Percentiles rank a stretch among this genome's conserved stretches.
These are phyloP conservation scores for Macquaria australasica DNA, from an alignment of 2,113 vertebrate species.

Conservation along the genomic window DNA sequence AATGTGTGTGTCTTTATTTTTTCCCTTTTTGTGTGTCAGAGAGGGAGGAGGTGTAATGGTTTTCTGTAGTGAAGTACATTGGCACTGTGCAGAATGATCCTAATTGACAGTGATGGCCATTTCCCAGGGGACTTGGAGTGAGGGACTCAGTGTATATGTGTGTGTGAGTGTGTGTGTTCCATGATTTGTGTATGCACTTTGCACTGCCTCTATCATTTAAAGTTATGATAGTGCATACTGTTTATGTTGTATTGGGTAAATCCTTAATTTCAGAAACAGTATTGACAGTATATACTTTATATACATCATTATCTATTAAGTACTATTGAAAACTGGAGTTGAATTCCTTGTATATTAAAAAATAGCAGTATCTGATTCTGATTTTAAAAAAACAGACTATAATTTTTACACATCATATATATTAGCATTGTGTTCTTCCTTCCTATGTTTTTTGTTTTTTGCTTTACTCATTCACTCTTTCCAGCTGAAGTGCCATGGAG, in stretches of 20 bases:
- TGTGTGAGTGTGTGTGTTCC: constrained; percentile 5
- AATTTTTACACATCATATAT: not conserved
- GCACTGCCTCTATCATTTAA: constrained; percentile 27
- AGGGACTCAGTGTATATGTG: not conserved
- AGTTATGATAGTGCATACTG: constrained; percentile 6
- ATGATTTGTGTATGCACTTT: constrained; percentile 22
- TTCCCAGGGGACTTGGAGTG: constrained; percentile 36
- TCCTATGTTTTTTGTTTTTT: not conserved
- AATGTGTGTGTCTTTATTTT: constrained; percentile 51
- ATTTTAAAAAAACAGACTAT: too few species aligned
- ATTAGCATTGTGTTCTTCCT: not conserved
- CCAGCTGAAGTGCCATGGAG: not conserved
- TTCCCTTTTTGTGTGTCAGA: constrained; percentile 25
- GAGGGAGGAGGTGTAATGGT: constrained; percentile 30
- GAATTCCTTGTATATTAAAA: not conserved
- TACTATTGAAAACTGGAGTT: not conserved
- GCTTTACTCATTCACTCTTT: not conserved
- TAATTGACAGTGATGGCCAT: constrained; percentile 71
- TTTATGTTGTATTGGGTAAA: not conserved
- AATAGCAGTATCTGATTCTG: not conserved
- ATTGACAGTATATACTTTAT: not conserved
- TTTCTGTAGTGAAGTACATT: constrained; percentile 52
- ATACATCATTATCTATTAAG: not conserved
- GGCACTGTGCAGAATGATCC: constrained; percentile 61
- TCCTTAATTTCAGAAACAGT: not conserved